Evolutionary conservation across 2,797 vertebrate species (phyloP).

Genomic region (Mormyrus proboscirostris): DNA sequence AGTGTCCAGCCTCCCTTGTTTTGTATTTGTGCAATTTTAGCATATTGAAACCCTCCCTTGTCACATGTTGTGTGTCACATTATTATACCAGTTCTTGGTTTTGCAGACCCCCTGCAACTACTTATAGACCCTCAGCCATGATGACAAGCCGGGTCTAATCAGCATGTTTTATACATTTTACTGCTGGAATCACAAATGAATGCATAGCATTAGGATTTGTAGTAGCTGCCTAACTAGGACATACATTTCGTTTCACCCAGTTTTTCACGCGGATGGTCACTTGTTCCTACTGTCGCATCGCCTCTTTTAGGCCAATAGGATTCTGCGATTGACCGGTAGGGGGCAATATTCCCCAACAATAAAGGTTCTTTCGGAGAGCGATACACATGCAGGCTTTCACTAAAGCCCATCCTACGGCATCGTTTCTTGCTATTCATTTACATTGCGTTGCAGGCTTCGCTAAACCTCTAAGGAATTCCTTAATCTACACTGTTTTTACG

Average conservation of each 20-base stretch:
- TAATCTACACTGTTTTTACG: neutral
- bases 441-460: neutral
- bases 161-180: neutral
- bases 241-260: neutral
- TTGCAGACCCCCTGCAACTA: neutral
- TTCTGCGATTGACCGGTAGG: neutral
- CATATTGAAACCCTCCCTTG: neutral
- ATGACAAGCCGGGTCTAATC: neutral
- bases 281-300: neutral
- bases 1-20: neutral
- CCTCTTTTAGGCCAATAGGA: neutral
- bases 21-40: neutral
- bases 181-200: neutral
- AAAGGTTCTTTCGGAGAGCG: neutral
- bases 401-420: neutral
- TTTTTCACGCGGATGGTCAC: neutral
- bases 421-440: neutral
- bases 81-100: neutral
- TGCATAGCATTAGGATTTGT: neutral
- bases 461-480: neutral
- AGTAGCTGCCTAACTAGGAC: neutral
- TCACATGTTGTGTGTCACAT: neutral
- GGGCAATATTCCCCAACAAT: neutral
- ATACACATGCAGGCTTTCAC: neutral
- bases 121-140: neutral